These are phyloP conservation scores for Microplitis mediator DNA, from an alignment of 1,140 invertebrate species.

Conservation along the genomic window DNA sequence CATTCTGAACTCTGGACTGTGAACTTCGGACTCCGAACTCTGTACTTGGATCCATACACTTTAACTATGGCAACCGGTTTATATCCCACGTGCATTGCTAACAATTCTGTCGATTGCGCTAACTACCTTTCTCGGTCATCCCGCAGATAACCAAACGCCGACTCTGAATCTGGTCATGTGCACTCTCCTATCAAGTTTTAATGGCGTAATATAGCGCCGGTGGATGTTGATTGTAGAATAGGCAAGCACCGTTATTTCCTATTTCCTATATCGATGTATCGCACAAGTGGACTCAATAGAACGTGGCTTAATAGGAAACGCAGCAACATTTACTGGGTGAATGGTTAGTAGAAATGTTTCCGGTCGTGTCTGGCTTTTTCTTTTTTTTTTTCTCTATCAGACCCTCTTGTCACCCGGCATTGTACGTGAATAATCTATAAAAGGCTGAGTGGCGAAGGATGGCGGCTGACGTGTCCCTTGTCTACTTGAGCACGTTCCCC, in stretches of 20 bases:
- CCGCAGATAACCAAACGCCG: constrained; percentile 24
- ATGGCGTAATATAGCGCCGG: neutral
- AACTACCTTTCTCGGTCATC: neutral
- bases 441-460: constrained; percentile 54
- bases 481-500: constrained; percentile 62
- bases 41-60: neutral
- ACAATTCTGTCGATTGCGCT: constrained; percentile 25
- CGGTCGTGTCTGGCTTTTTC: neutral
- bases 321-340: neutral
- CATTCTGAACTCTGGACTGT: too few relatives aligned
- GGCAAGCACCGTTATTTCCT: neutral
- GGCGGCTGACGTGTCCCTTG: constrained; percentile 57
- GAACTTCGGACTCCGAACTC: too few relatives aligned
- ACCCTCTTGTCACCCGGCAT: constrained; percentile 48
- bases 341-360: neutral
- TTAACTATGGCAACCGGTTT: constrained; percentile 16
- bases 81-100: constrained; percentile 15
- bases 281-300: constrained; percentile 13
- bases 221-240: neutral
- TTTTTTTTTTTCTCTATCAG: constrained; percentile 3
- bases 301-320: constrained; percentile 7
- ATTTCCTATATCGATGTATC: neutral
- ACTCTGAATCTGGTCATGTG: constrained; percentile 20
- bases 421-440: constrained; percentile 62
- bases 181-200: constrained; percentile 20